Evolutionary conservation across 2,113 vertebrate species (phyloP), one percentile per base, ranked within the genome.

Genomic region (Poecile atricapillus): DNA sequence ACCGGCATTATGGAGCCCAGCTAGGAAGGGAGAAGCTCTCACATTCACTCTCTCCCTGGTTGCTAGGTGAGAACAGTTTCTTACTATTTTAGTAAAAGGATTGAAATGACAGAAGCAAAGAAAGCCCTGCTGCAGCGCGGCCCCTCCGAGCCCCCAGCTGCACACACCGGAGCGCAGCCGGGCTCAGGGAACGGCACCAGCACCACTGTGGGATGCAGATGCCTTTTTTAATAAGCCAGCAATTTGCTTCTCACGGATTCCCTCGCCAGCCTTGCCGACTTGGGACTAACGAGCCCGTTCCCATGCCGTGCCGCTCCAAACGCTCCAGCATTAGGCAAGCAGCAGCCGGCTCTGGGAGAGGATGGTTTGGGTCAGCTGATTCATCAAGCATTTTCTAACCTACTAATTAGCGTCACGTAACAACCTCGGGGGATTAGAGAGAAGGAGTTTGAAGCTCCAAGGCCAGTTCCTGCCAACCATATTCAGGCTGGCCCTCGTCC

Each of bases 41-140:
- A 86, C 88, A 91, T 80, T 89, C 91, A 71, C 87, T 81, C 93
- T 44, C 89, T 91, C 82, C 52, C 80, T 10, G 85, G 96, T 95
- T 97, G 96, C 96, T 94, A 96, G 96, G 96, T 96, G 94, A 96
- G 94, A 91, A 73, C 87, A 89, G 93, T 41, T 90, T 82, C 94
- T 97, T 10, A 87, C 92, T 92, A 94, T 95, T 90, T 94, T 67
- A 94, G 89, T 82, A 71, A 68, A 95, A 92, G 88, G 83, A 30
- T 3, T 77, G 93, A 83, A 86, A 92, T 27, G 20, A 80, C 31
- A 60, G 33, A 5, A 69, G 16, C 79, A 4, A 81, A 86, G 94
- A 53, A 62, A 95, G 86, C 24, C 37, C 76, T 50, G 17, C 17
- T 15, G 83, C 85, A 77, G 87, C 67, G 2, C 62, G 23, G 88